Evolutionary conservation across 2,888 invertebrate genomes (phyloP), one percentile per base, ranked within the genome.

Genomic region (Apotomis turbidana): DNA sequence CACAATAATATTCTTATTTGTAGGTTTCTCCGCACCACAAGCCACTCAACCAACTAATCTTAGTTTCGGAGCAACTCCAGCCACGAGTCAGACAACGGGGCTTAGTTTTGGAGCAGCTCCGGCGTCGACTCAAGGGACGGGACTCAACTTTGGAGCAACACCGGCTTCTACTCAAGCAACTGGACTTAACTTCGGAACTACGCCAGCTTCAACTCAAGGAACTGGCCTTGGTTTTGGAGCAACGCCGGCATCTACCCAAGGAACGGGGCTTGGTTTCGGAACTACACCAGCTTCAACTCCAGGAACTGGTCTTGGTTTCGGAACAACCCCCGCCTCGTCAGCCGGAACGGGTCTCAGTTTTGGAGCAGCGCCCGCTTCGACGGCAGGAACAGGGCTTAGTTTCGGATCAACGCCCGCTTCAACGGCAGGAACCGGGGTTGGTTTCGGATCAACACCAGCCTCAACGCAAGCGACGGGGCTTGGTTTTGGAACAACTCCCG

Each of bases 401-500:
- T 66, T 66, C 13, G 66, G 66, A 57, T 46, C 66, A 38, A 62
- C 71, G 5, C 9, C 74, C 1, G 57, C 66, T 10, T 4, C 68
- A 5, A 63, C 63, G 36, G 38, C 36, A 3, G 58, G 36, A 36
- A 58, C 58, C 5, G 57, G 52, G 27, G 36, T 70, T 41, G 52
- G 60, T 67, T 70, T 70, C 51, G 71, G 71, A 10, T 9, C 73
- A 3, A 52, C 74, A 1, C 41, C 69, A 10, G 63, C 71, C 46
- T 63, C 69, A 9, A 68, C 71, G 38, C 69, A 68, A 51, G 69
- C 64, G 81, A 82, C 63, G 3, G 58, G 58, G 36, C 58, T 38
- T 79, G 78, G 3, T 36, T 76, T 79, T 64, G 77, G 75, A 5
- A 60, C 80, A 36, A 74, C 75, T n/a, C 64, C 78, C 8, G 60